Evolutionary conservation across 2,888 invertebrate genomes (phyloP).

Genomic region (Drosophila diplacantha): DNA sequence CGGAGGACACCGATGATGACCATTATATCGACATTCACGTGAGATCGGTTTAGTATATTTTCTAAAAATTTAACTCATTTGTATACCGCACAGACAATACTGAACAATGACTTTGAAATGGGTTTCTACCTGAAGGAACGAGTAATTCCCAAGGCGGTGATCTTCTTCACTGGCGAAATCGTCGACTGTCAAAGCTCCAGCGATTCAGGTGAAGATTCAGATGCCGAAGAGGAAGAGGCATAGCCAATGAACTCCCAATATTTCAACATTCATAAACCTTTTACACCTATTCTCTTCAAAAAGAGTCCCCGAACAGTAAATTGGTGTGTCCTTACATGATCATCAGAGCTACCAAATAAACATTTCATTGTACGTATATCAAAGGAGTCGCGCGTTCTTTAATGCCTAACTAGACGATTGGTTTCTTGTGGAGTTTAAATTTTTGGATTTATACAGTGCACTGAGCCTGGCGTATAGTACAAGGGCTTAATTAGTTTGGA

Average conservation of each 20-base stretch:
- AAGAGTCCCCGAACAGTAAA: conserved; percentile 38
- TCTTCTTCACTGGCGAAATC: conserved; percentile 95
- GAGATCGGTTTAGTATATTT: conserved; percentile 7
- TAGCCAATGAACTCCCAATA: conserved; percentile 36
- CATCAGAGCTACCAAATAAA: conserved; percentile 55
- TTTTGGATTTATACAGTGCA: conserved; percentile 49
- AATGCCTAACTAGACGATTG: conserved; percentile 51
- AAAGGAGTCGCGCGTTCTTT: conserved; percentile 41
- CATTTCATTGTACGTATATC: conserved; percentile 52
- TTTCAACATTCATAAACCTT: background rate
- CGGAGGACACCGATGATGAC: conserved; percentile 67
- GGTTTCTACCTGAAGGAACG: conserved; percentile 98
- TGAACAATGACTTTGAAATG: conserved; percentile 93
- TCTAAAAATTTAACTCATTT: background rate
- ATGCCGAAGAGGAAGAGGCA: conserved; percentile 58
- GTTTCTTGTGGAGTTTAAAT: conserved; percentile 6
- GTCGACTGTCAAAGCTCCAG: conserved; percentile 77
- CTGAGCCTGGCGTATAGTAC: conserved; percentile 42
- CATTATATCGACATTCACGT: conserved; percentile 71
- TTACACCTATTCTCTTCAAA: background rate
- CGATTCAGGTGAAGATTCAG: conserved; percentile 59
- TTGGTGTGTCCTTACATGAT: conserved; percentile 29
- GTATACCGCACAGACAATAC: conserved; percentile 57
- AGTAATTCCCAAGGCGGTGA: conserved; percentile 94
- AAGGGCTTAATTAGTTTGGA: conserved; percentile 38